phyloP scores from a whole-genome alignment of 2,888 invertebrate genomes.

The Crepidodera aurea region DNA sequence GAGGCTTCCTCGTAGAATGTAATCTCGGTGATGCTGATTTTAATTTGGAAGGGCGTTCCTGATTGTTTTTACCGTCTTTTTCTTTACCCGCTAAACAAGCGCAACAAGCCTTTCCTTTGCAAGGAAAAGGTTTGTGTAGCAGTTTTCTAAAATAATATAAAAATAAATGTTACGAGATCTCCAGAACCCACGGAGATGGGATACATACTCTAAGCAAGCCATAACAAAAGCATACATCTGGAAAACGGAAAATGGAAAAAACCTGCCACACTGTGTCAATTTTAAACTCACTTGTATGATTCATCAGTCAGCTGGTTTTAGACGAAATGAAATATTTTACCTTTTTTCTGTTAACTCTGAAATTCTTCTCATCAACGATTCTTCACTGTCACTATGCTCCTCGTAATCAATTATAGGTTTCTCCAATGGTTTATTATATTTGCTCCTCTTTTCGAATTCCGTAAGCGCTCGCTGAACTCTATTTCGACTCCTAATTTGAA shows the following conservation, averaged over 20 bases:
- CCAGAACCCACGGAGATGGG: too few species aligned
- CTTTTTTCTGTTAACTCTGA: conserved; percentile 40
- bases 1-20: background rate
- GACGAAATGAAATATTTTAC: too few species aligned
- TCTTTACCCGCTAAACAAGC: background rate
- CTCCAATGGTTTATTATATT: conserved; percentile 56
- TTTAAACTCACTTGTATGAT: too few species aligned
- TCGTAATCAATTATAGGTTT: conserved; percentile 50
- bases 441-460: conserved; percentile 57
- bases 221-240: too few species aligned
- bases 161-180: too few species aligned
- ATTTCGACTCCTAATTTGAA: conserved; percentile 56
- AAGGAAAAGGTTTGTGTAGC: conserved; percentile 19
- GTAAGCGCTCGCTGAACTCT: conserved; percentile 56
- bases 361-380: conserved; percentile 46
- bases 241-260: too few species aligned
- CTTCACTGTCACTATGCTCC: conserved; percentile 47
- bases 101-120: conserved; percentile 23
- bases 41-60: background rate
- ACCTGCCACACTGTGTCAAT: too few species aligned
- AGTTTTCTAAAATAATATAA: conserved; percentile 10
- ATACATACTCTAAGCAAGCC: too few species aligned
- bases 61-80: background rate
- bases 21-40: background rate
- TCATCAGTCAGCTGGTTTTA: too few species aligned